phyloP scores from a whole-genome alignment of 2,888 invertebrate species.

The Patella depressa region DNA sequence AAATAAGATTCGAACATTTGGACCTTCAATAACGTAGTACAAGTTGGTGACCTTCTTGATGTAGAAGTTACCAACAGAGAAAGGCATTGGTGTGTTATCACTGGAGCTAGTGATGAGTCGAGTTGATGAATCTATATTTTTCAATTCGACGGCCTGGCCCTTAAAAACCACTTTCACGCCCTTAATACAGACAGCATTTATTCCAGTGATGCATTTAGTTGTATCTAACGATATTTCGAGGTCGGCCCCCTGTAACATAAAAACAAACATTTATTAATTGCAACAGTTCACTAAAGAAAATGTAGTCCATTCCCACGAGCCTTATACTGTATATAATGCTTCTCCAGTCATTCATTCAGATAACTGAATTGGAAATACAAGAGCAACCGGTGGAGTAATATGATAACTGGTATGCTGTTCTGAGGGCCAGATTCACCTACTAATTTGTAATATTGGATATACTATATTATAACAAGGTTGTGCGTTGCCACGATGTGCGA shows the following conservation, averaged over 20 bases:
- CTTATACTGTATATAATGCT: too few relatives aligned
- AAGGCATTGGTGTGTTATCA: constrained; percentile 28
- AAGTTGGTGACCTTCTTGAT: constrained; percentile 41
- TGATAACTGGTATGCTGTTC: too few relatives aligned
- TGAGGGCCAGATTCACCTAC: neutral
- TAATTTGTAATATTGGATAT: neutral
- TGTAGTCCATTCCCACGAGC: too few relatives aligned
- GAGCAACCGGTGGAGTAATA: too few relatives aligned
- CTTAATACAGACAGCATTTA: neutral
- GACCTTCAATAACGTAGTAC: constrained; percentile 36
- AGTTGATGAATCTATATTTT: neutral
- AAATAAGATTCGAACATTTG: constrained; percentile 45
- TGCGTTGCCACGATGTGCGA: too few relatives aligned
- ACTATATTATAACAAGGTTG: too few relatives aligned
- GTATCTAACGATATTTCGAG: neutral
- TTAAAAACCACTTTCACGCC: neutral
- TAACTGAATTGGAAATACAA: too few relatives aligned
- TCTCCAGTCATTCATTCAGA: too few relatives aligned
- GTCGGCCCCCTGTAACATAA: neutral
- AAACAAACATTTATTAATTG: too few relatives aligned
- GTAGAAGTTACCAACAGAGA: constrained; percentile 25
- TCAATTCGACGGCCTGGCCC: neutral
- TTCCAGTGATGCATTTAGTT: neutral
- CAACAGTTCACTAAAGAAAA: too few relatives aligned
- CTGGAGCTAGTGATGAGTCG: neutral